Percentiles rank a stretch among this genome's conserved stretches.
Evolutionary conservation across 2,888 invertebrate species (phyloP).

Genomic region (Limenitis camilla): DNA sequence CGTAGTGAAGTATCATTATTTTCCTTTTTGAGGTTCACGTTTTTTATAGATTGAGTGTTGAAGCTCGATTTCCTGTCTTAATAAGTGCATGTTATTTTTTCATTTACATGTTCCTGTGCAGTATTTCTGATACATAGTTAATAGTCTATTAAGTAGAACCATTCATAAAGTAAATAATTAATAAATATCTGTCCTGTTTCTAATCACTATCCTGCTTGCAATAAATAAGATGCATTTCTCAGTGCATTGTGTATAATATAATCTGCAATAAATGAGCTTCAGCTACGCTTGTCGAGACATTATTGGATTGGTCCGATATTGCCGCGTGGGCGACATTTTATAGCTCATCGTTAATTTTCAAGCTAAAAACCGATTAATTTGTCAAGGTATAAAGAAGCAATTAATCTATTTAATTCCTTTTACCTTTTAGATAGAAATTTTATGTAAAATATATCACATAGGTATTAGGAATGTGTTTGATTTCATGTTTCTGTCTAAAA

Average conservation of each 20-base stretch:
- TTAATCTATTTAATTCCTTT: slow-evolving; percentile 1
- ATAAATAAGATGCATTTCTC: background rate
- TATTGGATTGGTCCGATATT: slow-evolving; percentile 28
- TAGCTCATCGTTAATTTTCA: slow-evolving; percentile 3
- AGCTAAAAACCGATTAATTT: slow-evolving; percentile 5
- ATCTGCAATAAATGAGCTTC: slow-evolving; percentile 9
- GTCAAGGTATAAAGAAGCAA: slow-evolving; percentile 1
- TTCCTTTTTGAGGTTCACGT: too few relatives aligned
- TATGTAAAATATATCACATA: background rate
- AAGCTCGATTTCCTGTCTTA: too few relatives aligned
- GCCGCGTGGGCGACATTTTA: slow-evolving; percentile 30
- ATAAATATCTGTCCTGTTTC: background rate
- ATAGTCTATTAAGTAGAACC: too few relatives aligned
- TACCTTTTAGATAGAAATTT: background rate
- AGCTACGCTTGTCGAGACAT: slow-evolving; percentile 16
- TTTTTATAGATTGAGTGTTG: too few relatives aligned
- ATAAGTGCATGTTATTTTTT: too few relatives aligned
- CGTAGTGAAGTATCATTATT: too few relatives aligned
- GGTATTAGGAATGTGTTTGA: background rate
- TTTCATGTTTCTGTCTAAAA: slow-evolving; percentile 14
- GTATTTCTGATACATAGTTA: too few relatives aligned
- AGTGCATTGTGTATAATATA: slow-evolving; percentile 2
- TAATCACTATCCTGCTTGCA: background rate
- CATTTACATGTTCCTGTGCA: too few relatives aligned
- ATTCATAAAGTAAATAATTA: background rate